Percentiles rank a stretch among this genome's conserved stretches.
Conservation (phyloP, 2,888 invertebrate genomes). For the Ornithoptera priamus region DNA sequence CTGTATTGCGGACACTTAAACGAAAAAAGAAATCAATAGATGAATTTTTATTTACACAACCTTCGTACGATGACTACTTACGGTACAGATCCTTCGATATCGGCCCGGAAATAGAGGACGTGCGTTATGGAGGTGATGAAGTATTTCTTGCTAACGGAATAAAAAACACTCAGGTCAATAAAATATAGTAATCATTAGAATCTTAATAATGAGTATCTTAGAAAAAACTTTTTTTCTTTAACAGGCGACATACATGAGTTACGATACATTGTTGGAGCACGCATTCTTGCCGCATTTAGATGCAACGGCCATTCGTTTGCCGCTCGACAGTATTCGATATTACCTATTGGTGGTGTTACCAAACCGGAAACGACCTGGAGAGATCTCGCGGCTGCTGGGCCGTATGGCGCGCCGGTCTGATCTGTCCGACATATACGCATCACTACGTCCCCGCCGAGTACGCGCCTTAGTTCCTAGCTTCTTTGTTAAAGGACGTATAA, state of each 20-base stretch:
- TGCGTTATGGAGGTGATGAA: slow-evolving; percentile 48
- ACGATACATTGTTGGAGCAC: slow-evolving; percentile 88
- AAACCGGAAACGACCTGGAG: slow-evolving; percentile 79
- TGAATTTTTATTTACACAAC: slow-evolving; percentile 67
- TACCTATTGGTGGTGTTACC: slow-evolving; percentile 88
- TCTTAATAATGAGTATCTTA: neutral
- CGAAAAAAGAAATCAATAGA: slow-evolving; percentile 67
- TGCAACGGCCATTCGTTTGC: slow-evolving; percentile 86
- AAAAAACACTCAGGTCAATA: slow-evolving; percentile 64
- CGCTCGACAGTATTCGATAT: slow-evolving; percentile 89
- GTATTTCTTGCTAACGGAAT: slow-evolving; percentile 71
- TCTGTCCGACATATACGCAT: slow-evolving; percentile 84
- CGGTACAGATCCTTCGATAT: slow-evolving; percentile 65
- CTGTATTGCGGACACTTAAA: slow-evolving; percentile 57
- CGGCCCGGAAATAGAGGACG: slow-evolving; percentile 47
- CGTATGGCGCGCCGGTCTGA: slow-evolving; percentile 82
- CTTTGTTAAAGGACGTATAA: slow-evolving; percentile 87
- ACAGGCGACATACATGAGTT: slow-evolving; percentile 85
- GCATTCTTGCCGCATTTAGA: slow-evolving; percentile 86
- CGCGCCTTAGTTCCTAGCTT: slow-evolving; percentile 90
- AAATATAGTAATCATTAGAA: slow-evolving; percentile 4
- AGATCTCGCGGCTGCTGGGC: slow-evolving; percentile 82
- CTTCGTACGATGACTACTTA: slow-evolving; percentile 64
- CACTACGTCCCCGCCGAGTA: slow-evolving; percentile 85
- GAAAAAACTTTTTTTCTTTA: slow-evolving; percentile 1